Percentiles rank a stretch among this genome's conserved stretches.
Evolutionary conservation across 2,888 invertebrate genomes (phyloP).

Genomic region (Ectropis crepuscularia): DNA sequence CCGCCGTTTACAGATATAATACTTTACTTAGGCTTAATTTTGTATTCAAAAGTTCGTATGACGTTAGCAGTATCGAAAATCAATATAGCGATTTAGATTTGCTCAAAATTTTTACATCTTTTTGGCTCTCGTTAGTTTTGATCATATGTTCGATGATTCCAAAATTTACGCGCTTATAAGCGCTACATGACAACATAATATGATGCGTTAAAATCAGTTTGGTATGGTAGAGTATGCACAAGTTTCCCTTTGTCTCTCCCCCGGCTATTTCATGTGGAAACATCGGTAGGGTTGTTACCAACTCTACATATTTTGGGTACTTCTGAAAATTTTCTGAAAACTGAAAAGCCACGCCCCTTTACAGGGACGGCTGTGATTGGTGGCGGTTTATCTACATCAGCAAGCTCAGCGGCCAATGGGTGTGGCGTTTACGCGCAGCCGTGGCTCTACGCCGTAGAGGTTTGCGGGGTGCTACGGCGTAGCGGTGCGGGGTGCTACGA

Average conservation of each 20-base stretch:
- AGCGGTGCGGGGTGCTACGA: conserved; percentile 57
- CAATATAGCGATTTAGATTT: conserved; percentile 12
- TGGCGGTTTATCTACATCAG: conserved; percentile 64
- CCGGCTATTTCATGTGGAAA: conserved; percentile 57
- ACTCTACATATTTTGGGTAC: conserved; percentile 63
- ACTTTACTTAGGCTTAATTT: too few species aligned
- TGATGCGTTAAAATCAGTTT: conserved; percentile 19
- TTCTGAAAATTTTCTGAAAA: conserved; percentile 82
- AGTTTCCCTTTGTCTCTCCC: conserved; percentile 39
- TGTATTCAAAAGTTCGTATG: too few species aligned
- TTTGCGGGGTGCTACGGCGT: conserved; percentile 72
- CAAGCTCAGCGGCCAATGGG: conserved; percentile 70
- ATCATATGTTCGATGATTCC: too few species aligned
- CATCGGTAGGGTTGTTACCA: conserved; percentile 59
- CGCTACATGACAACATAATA: conserved; percentile 9
- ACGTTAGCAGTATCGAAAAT: too few species aligned
- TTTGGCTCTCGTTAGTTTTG: too few species aligned
- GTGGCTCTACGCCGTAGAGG: conserved; percentile 66
- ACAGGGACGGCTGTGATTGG: conserved; percentile 71
- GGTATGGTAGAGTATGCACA: conserved; percentile 29
- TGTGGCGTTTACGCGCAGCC: conserved; percentile 75
- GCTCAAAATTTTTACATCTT: conserved; percentile 18
- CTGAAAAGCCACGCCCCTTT: conserved; percentile 76
- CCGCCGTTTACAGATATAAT: too few species aligned
- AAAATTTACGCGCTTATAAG: conserved; percentile 15